Base-by-base conservation (phyloP, 2,797 vertebrate genomes). In the Euphonia xanthogaster region DNA sequence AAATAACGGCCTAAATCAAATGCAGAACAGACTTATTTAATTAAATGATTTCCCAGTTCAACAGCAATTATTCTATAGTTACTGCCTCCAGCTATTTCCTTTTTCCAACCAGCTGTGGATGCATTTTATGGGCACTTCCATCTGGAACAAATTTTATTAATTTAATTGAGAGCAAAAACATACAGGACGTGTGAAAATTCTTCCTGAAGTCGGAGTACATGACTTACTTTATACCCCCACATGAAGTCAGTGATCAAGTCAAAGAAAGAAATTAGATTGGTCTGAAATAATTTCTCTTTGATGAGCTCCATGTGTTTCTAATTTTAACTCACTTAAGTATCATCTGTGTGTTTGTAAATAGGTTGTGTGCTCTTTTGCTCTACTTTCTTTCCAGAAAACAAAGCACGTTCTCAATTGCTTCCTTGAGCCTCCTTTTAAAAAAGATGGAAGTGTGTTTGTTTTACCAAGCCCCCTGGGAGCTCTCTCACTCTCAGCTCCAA, bases 1-100 rank as follows among this genome's bases (percentile, higher is more conserved):
- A 93, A 93, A 93, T 58, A 79, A 35, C 63, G 76, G 44, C 35
- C n/a, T 82, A 93, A 93, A 87, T 72, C 67, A 87, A 92, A 87
- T 45, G 45, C 76, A 92, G 57, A 40, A 86, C 44, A 88, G 39
- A 70, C 9, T 82, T 55, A n/a, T 93, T 87, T 93, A 79, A 89
- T 91, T 68, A 89, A 93, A 58, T 2, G 3, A 7, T 85, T 95
- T 87, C 44, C 24, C 40, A 73, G n/a, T 87, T 87, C 53, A 89
- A 62, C 42, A 76, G 55, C 72, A 79, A 88, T 70, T 70, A 80
- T 58, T 83, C 82, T 23, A 86, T 31, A 90, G 51, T 60, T 93
- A 39, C 25, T 79, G 87, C 90, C 87, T 91, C 35, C 48, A 73
- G 93, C 81, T 95, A 79, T 88, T 82, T 82, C 16, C 48, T 73